Evolutionary conservation across 2,113 vertebrate species (phyloP).

Genomic region (Carassius auratus): DNA sequence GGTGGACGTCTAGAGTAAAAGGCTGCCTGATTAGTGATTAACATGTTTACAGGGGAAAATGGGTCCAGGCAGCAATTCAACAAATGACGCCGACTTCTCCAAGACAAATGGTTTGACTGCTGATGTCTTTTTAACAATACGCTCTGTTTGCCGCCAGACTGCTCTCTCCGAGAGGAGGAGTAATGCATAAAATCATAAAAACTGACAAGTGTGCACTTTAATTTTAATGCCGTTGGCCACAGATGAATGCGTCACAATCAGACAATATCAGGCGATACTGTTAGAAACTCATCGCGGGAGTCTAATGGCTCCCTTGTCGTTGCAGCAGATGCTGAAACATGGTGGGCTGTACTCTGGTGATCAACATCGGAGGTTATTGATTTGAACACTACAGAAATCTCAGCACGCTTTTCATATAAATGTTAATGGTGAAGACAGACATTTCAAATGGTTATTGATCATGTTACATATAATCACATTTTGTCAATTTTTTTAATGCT

Average conservation of each 20-base stretch:
- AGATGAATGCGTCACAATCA: conserved; percentile 48
- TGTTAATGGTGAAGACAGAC: neutral
- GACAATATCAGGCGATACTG: conserved; percentile 27
- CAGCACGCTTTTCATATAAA: neutral
- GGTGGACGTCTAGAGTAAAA: conserved; percentile 64
- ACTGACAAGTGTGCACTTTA: conserved; percentile 45
- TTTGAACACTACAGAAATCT: neutral
- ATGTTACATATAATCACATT: neutral
- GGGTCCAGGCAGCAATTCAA: conserved; percentile 46
- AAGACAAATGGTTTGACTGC: conserved; percentile 57
- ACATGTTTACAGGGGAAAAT: conserved; percentile 71
- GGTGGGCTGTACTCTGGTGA: conserved; percentile 8
- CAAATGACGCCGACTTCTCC: conserved; percentile 47
- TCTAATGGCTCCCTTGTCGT: conserved; percentile 24
- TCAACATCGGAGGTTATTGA: conserved; percentile 25
- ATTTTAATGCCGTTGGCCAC: conserved; percentile 50
- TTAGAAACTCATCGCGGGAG: conserved; percentile 32
- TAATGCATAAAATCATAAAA: conserved; percentile 56
- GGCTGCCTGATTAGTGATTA: conserved; percentile 72
- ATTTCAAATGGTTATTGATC: neutral
- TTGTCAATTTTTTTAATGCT: neutral
- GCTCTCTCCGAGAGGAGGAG: conserved; percentile 36
- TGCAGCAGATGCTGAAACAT: conserved; percentile 21
- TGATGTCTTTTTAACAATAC: conserved; percentile 72
- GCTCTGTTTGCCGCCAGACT: conserved; percentile 47